Evolutionary conservation across 2,113 vertebrate species (phyloP), one percentile per base, ranked within the genome.

Genomic region (Sylvilagus bachmani): DNA sequence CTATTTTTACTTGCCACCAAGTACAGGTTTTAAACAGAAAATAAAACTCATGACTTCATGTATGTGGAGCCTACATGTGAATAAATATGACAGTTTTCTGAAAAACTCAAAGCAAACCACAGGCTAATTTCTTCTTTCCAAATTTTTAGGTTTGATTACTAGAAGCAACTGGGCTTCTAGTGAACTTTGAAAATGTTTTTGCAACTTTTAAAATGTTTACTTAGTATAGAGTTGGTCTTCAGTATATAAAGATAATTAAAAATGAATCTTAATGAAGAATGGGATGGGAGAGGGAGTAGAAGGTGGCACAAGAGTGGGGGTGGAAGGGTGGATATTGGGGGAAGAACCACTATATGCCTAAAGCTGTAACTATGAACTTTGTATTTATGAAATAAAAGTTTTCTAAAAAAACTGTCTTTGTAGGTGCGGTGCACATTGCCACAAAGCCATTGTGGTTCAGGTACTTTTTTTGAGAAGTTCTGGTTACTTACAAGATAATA

Each of bases 141-240:
- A 74, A 70, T 95, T 73, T 94, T 82, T 25, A 78, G 71, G 25
- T 74, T 79, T n/a, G 70, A 38, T 55, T 67, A 22, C 58, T 53
- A 87, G 51, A 90, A 78, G 78, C 19, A 74, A 62, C 53, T 81
- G 17, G 89, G 58, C 25, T 94, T n/a, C n/a, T n/a, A 85, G 53
- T 91, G 19, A 89, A 86, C 69, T 79, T 75, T 90, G 31, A 27
- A 80, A 90, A 85, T 95, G 7, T 90, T 33, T 93, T 33, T 58
- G 83, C 83, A 86, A 22, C 29, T 84, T 49, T 24, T 64, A 9
- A 44, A 44, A 44, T 44, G 6, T 44, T 44, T 44, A 44, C 44
- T 44, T 44, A 44, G 44, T 44, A 44, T 44, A 44, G 44, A 44
- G 44, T 44, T 44, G 44, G 44, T 44, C 44, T 44, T 44, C 44